phyloP scores from a whole-genome alignment of 2,113 vertebrate species.

The Chloropsis cyanopogon region DNA sequence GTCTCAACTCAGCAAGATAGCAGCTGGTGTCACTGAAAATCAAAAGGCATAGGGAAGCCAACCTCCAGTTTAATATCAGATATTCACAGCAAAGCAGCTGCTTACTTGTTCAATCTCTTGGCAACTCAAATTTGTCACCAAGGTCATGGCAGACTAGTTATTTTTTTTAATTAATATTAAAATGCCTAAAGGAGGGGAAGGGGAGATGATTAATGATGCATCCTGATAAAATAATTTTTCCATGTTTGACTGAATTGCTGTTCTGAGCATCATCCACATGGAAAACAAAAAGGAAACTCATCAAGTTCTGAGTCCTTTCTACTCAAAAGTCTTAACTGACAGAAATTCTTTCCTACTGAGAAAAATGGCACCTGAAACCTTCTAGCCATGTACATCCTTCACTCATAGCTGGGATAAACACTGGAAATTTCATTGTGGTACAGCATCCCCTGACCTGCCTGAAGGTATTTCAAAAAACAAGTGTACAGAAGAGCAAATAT shows the following conservation, averaged over 20 bases:
- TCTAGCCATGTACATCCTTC: not conserved
- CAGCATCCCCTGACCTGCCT: not conserved
- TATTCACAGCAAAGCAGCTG: not conserved
- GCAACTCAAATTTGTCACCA: not conserved
- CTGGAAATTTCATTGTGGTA: not conserved
- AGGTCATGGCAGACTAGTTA: not conserved
- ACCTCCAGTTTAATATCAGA: not conserved
- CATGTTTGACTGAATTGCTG: not conserved
- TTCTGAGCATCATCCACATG: not conserved
- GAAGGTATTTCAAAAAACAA: not conserved
- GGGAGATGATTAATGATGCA: not conserved
- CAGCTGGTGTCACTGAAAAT: constrained; percentile 29
- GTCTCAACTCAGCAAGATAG: constrained; percentile 35
- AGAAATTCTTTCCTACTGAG: not conserved
- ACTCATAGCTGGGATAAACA: not conserved
- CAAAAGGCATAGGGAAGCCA: not conserved
- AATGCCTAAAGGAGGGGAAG: not conserved
- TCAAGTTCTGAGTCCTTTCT: not conserved
- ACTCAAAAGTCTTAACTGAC: not conserved
- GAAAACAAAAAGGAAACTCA: not conserved
- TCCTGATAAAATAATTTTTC: not conserved
- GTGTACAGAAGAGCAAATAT: not conserved
- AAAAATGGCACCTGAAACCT: not conserved
- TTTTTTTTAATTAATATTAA: not conserved
- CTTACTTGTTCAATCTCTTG: not conserved